These are phyloP conservation scores for Romanogobio albipinnatus DNA, from an alignment of 2,113 vertebrate species.

Conservation along the genomic window DNA sequence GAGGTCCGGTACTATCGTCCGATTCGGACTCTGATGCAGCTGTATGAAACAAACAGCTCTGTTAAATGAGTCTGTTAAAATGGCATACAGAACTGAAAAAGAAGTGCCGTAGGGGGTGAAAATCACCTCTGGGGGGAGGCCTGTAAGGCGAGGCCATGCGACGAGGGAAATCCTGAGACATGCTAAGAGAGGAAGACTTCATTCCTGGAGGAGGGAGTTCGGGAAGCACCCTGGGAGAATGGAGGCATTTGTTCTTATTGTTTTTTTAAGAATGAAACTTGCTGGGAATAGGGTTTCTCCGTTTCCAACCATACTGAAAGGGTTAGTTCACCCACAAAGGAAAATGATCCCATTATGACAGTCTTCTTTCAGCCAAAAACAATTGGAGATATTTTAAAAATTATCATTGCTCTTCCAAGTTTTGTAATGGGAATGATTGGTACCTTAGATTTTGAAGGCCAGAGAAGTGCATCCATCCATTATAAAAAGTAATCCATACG, in stretches of 20 bases:
- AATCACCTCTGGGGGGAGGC: slow-evolving; percentile 68
- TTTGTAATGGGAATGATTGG: too few relatives aligned
- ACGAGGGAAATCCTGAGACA: slow-evolving; percentile 65
- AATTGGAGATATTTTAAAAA: too few relatives aligned
- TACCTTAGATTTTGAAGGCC: too few relatives aligned
- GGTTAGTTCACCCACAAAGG: too few relatives aligned
- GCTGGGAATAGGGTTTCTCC: not conserved
- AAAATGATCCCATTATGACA: too few relatives aligned
- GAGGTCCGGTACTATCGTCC: slow-evolving; percentile 64
- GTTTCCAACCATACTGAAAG: not conserved
- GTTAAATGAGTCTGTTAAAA: slow-evolving; percentile 14
- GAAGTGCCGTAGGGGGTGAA: not conserved
- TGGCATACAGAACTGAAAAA: not conserved
- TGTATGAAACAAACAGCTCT: slow-evolving; percentile 50
- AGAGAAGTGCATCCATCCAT: too few relatives aligned
- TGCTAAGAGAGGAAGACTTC: slow-evolving; percentile 62
- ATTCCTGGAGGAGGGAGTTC: slow-evolving; percentile 61
- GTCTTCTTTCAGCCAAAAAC: too few relatives aligned
- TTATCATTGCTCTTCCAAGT: too few relatives aligned
- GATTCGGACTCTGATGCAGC: slow-evolving; percentile 76
- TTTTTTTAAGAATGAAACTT: not conserved
- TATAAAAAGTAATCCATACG: too few relatives aligned
- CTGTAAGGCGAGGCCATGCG: slow-evolving; percentile 70
- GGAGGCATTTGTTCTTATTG: not conserved
- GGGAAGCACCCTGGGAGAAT: slow-evolving; percentile 71